A percentile compares a stretch with the other conserved stretches of the same genome.
Conservation (phyloP, 1,140 invertebrate genomes). For the Ceratoteleas bidentatus region DNA sequence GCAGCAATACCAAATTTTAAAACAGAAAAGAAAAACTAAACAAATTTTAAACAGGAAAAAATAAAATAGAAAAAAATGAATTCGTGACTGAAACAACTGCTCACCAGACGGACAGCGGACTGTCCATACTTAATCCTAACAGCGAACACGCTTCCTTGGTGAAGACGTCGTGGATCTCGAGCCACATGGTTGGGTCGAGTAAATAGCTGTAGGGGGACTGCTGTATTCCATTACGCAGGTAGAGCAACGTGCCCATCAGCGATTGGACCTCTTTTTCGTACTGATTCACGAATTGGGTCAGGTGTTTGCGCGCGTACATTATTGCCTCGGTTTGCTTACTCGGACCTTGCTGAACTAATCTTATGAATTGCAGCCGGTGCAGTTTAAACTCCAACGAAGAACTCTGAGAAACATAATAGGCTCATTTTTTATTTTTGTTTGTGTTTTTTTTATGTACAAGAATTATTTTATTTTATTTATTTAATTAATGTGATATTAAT, state of each 20-base stretch:
- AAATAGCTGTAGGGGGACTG: conserved; percentile 92
- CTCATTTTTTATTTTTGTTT: too few species aligned
- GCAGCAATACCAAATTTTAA: too few species aligned
- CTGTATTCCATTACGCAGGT: conserved; percentile 89
- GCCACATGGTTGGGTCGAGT: conserved; percentile 90
- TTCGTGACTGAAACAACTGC: conserved; percentile 14
- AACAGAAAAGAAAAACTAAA: too few species aligned
- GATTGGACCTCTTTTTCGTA: conserved; percentile 94
- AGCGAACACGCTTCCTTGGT: conserved; percentile 95
- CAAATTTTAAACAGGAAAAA: too few species aligned
- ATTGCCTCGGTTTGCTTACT: conserved; percentile 89
- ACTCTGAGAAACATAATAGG: conserved; percentile 81
- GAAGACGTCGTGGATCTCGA: conserved; percentile 91
- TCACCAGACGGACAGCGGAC: conserved; percentile 88
- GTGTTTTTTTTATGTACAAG: too few species aligned
- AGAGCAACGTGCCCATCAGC: conserved; percentile 94
- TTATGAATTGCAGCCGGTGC: conserved; percentile 88
- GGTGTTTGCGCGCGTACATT: conserved; percentile 91
- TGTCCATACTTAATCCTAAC: conserved; percentile 94
- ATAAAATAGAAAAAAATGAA: not conserved
- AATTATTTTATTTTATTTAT: too few species aligned
- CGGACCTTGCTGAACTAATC: conserved; percentile 86
- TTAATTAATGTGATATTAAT: too few species aligned
- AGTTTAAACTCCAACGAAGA: conserved; percentile 94
- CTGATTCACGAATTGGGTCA: conserved; percentile 90